These are phyloP conservation scores for Bombus superbus DNA, from an alignment of 1,140 invertebrate genomes.

Conservation along the genomic window DNA sequence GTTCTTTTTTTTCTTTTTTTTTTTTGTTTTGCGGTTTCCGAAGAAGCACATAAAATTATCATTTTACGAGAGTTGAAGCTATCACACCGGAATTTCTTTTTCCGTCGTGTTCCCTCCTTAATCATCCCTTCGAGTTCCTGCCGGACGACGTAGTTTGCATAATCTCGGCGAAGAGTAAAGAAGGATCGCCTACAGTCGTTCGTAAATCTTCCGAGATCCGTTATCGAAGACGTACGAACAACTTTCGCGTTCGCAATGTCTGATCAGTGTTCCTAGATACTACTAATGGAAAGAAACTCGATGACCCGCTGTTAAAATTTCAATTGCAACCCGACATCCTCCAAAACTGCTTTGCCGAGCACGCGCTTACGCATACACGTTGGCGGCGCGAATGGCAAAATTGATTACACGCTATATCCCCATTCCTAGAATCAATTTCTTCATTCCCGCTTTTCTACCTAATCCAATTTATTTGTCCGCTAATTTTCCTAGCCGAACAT, in stretches of 20 bases:
- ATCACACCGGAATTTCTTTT: neutral
- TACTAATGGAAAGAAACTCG: constrained; percentile 4
- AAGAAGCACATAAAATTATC: neutral
- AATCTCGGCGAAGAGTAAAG: constrained; percentile 4
- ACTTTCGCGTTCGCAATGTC: neutral
- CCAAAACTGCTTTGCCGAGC: neutral
- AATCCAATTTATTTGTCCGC: constrained; percentile 3
- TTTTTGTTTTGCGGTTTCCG: too few species aligned
- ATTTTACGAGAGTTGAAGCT: neutral
- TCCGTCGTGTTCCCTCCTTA: neutral
- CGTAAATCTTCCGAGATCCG: constrained; percentile 3
- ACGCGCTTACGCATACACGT: neutral
- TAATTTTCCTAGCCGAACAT: neutral
- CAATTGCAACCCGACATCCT: neutral
- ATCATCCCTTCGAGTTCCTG: neutral
- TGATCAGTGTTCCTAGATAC: neutral
- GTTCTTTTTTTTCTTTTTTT: too few species aligned
- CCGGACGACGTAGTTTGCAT: neutral
- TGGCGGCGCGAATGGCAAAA: neutral
- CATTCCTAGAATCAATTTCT: neutral
- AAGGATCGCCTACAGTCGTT: neutral
- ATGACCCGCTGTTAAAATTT: neutral
- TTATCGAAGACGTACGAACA: neutral
- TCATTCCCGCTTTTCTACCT: neutral
- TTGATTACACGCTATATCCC: neutral